phyloP scores from a whole-genome alignment of 2,113 vertebrate genomes.

The Planiliza haematocheilus region DNA sequence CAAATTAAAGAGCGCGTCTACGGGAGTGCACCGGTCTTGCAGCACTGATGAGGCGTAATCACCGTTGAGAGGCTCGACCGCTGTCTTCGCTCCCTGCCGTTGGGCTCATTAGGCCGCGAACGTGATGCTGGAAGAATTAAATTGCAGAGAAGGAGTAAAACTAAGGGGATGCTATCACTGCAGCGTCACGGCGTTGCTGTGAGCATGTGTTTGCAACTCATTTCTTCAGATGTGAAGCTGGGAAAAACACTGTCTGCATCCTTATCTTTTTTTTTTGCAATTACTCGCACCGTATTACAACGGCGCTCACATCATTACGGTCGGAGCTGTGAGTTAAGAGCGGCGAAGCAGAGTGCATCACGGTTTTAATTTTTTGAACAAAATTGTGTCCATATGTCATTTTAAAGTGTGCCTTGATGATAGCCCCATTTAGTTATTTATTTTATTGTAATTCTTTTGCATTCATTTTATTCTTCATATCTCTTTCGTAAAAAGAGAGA shows the following conservation, averaged over 20 bases:
- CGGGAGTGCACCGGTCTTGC: slow-evolving; percentile 23
- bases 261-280: slow-evolving; percentile 46
- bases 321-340: slow-evolving; percentile 41
- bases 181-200: background rate
- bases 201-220: slow-evolving; percentile 5
- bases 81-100: slow-evolving; percentile 41
- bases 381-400: slow-evolving; percentile 29
- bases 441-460: slow-evolving; percentile 17
- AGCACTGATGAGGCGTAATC: slow-evolving; percentile 63
- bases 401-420: slow-evolving; percentile 5
- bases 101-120: slow-evolving; percentile 62
- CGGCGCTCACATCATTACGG: slow-evolving; percentile 6
- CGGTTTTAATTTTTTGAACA: slow-evolving; percentile 45
- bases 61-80: slow-evolving; percentile 62
- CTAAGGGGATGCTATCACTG: background rate
- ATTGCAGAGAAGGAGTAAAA: background rate
- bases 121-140: slow-evolving; percentile 10
- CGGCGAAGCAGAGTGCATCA: background rate
- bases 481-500: background rate
- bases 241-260: slow-evolving; percentile 43
- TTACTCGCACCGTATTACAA: slow-evolving; percentile 9
- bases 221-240: slow-evolving; percentile 28
- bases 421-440: background rate
- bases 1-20: slow-evolving; percentile 55
- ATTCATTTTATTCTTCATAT: background rate